These are phyloP conservation scores for Mastomys coucha DNA, from an alignment of 2,113 vertebrate genomes.

Conservation along the genomic window DNA sequence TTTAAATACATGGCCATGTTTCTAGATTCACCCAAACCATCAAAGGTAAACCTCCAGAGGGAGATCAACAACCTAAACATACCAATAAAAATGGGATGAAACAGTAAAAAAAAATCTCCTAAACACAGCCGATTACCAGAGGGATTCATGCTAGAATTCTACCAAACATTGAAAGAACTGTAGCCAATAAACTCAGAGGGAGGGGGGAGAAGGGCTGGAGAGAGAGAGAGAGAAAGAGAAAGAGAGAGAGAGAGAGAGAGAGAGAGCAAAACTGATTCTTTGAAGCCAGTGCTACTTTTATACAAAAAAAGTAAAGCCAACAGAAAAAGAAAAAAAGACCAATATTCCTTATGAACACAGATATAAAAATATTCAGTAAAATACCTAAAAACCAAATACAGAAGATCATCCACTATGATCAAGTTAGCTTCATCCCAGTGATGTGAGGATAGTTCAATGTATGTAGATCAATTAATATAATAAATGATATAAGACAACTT, in stretches of 20 bases:
- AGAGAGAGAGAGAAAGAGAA: too few relatives aligned
- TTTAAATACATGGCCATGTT: not conserved
- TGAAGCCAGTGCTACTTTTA: not conserved
- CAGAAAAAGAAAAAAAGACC: not conserved
- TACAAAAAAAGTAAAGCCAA: not conserved
- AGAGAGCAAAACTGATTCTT: not conserved
- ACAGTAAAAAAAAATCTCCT: not conserved
- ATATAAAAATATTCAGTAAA: not conserved
- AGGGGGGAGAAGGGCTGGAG: not conserved
- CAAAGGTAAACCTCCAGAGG: not conserved
- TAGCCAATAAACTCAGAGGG: not conserved
- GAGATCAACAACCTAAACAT: not conserved
- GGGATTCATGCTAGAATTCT: not conserved
- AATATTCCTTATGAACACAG: not conserved
- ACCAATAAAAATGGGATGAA: not conserved
- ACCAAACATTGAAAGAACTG: not conserved
- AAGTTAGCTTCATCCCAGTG: not conserved
- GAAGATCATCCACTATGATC: not conserved
- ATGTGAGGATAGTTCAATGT: not conserved
- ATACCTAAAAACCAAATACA: not conserved
- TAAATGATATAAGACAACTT: not conserved
- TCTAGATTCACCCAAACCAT: not conserved
- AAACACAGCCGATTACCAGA: not conserved
- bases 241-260: not conserved
- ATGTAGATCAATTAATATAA: not conserved